Base-by-base conservation (phyloP, 1,140 invertebrate species). In the Goniozus legneri region DNA sequence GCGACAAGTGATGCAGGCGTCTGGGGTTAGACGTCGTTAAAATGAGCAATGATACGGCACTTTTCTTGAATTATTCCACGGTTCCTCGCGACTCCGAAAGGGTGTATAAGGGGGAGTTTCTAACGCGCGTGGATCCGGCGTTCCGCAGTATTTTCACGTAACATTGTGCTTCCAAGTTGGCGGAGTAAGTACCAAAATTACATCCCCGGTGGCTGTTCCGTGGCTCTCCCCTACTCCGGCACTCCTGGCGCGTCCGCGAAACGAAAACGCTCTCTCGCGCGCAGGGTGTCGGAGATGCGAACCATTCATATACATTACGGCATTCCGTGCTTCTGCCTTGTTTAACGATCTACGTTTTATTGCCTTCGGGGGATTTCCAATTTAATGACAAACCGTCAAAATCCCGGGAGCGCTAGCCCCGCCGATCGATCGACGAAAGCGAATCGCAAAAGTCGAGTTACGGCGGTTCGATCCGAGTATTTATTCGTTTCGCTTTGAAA, bases 111-210 rank as follows among this genome's bases (percentile, higher is more conserved):
- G 12, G 24, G 24, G 40, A 34, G 31, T 31, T 30, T 19, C 44
- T 21, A 14, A 4, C 35, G 8, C 24, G 48, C 52, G 47, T 47
- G 33, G 39, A 46, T 50, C 51, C 52, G 54, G 34, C 56, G 61
- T 64, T 58, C 62, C 62, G 62, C 58, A 67, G 57, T 67, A 62
- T 62, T 62, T 65, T 64, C 65, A 67, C 65, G 65, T 67, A 67
- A 67, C 64, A 67, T 67, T 65, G 65, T 67, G 58, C 65, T 67
- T 51, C 65, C 56, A 67, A 65, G 58, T 67, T 67, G 52, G 57
- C 40, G 50, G 57, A 56, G 65, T 65, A 63, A 67, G 60, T 65
- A 67, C 60, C 57, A 64, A 67, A 67, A 67, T 67, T 67, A 67
- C 62, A 62, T 63, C 65, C 61, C 59, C 58, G 55, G 56, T 50